These are phyloP conservation scores for Bufo bufo DNA, from an alignment of 2,113 vertebrate genomes.

Conservation along the genomic window DNA sequence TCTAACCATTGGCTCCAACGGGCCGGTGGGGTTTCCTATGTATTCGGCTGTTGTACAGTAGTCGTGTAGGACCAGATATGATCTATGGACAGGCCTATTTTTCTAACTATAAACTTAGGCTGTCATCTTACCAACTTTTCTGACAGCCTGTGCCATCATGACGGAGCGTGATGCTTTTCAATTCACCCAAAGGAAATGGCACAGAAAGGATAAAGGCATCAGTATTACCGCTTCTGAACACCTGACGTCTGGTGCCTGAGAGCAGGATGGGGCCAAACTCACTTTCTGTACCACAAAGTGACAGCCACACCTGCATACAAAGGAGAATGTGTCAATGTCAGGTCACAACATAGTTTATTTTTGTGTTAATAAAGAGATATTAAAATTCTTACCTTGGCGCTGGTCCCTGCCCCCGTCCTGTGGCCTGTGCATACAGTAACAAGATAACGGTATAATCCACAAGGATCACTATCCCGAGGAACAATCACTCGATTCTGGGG, in stretches of 20 bases:
- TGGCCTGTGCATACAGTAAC: slow-evolving; percentile 77
- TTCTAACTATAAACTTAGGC: too few species aligned
- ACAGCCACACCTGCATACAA: slow-evolving; percentile 72
- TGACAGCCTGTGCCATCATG: slow-evolving; percentile 76
- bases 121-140: slow-evolving; percentile 75
- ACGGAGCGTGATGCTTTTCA: slow-evolving; percentile 75
- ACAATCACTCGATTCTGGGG: slow-evolving; percentile 77
- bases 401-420: slow-evolving; percentile 74
- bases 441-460: slow-evolving; percentile 75
- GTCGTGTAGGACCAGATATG: too few species aligned
- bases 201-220: slow-evolving; percentile 80
- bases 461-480: slow-evolving; percentile 76
- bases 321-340: not conserved
- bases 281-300: slow-evolving; percentile 74
- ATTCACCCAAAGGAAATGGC: slow-evolving; percentile 73
- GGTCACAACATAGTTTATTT: not conserved
- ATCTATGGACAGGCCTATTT: too few species aligned
- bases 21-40: too few species aligned
- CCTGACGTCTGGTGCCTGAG: slow-evolving; percentile 71
- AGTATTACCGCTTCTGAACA: slow-evolving; percentile 77
- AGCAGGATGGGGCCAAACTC: slow-evolving; percentile 72
- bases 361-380: not conserved
- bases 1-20: too few species aligned
- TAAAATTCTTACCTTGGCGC: slow-evolving; percentile 72
- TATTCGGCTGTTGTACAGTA: too few species aligned